Base-by-base conservation (phyloP, 2,888 invertebrate species). In the Galeopsomyia nigrocyanea region DNA sequence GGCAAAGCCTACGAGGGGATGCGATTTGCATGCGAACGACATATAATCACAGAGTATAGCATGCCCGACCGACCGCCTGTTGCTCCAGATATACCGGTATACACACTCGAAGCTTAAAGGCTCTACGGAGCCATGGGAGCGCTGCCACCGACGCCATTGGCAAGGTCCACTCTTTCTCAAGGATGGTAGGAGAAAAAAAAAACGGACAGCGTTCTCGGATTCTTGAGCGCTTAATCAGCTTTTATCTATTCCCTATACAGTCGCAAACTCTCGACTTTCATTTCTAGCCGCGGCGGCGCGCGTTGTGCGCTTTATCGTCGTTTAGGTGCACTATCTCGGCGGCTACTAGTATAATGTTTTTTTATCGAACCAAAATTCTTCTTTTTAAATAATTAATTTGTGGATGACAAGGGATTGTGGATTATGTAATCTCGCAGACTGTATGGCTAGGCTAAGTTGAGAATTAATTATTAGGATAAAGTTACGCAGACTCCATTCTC, bases 81-180 rank as follows among this genome's bases (percentile, higher is more conserved):
- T 81, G 80, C 79, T 80, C 81, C 77, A 81, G 79, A 82, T 83
- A 82, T 81, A n/a, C n/a, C n/a, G n/a, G n/a, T n/a, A n/a, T 26
- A 26, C 3, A 10, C 39, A 39, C 7, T 39, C 39, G 13, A 10
- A 39, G 39, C 39, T 39, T 13, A 39, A 7, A 39, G n/a, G n/a
- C n/a, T n/a, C 26, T 26, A 5, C 5, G 26, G 39, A 7, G 13
- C 5, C 39, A 10, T 39, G 39, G 39, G 39, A 39, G 39, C 13
- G 39, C 26, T 64, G 62, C 49, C 58, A 13, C 39, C 39, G 39
- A 39, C 39, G 39, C 10, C 22, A 46, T 13, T 26, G 26, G 49
- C 81, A 83, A 82, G 84, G 82, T 82, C 79, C 79, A 60, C 73
- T 70, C 75, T 78, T 78, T 77, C 76, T 81, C 82, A 82, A 84